A percentile compares a stretch with the other conserved stretches of the same genome.
phyloP scores from a whole-genome alignment of 2,113 vertebrate genomes.

The Hippocampus guttulatus region DNA sequence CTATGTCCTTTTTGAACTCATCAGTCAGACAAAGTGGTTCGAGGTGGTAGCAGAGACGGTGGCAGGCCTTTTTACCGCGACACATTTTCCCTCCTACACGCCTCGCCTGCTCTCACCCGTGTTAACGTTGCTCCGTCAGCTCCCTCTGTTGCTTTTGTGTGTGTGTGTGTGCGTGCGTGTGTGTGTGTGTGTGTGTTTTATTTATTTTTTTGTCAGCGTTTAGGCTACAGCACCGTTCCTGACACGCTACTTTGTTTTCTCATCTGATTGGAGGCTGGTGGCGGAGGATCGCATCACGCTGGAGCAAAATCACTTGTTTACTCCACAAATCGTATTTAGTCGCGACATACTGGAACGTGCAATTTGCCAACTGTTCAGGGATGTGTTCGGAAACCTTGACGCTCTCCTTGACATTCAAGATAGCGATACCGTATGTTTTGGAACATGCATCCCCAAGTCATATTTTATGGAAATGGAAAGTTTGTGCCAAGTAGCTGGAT shows the following conservation, averaged over 20 bases:
- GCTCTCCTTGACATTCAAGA: slow-evolving; percentile 4
- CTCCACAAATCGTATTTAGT: slow-evolving; percentile 12
- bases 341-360: not conserved
- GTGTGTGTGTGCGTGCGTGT: not conserved
- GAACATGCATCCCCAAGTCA: not conserved
- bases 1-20: slow-evolving; percentile 73
- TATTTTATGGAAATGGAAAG: no score
- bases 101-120: slow-evolving; percentile 17
- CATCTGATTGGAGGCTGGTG: slow-evolving; percentile 6
- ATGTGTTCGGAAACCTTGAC: not conserved
- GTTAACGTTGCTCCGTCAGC: slow-evolving; percentile 40
- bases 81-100: slow-evolving; percentile 7
- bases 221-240: slow-evolving; percentile 3
- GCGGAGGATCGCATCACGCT: not conserved
- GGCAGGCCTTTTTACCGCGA: slow-evolving; percentile 20
- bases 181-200: not conserved
- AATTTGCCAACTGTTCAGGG: not conserved
- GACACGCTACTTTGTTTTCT: not conserved
- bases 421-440: not conserved
- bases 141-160: slow-evolving; percentile 1
- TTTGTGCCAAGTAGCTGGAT: no score
- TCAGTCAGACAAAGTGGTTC: slow-evolving; percentile 69
- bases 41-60: slow-evolving; percentile 35
- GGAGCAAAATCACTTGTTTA: slow-evolving; percentile 8
- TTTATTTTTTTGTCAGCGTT: slow-evolving; percentile 31